These are phyloP conservation scores for Catagonus wagneri DNA, from an alignment of 2,113 vertebrate species.

Conservation along the genomic window DNA sequence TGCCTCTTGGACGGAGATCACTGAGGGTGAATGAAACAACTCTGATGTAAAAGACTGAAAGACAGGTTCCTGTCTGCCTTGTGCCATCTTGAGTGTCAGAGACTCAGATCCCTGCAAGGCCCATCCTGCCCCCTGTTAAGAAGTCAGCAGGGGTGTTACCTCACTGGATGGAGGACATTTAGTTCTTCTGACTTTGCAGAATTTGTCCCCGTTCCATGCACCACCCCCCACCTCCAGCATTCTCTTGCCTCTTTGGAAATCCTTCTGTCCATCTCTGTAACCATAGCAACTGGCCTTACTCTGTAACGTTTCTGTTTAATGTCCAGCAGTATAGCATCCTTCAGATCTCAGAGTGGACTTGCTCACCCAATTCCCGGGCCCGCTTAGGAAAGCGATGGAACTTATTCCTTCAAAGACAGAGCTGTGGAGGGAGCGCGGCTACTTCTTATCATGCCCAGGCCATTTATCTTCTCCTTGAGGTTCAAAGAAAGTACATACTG, in stretches of 20 bases:
- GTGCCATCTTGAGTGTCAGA: constrained; percentile 43
- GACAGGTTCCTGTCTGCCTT: constrained; percentile 20
- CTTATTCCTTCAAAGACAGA: not conserved
- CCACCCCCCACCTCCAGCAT: not conserved
- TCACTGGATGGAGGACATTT: constrained; percentile 47
- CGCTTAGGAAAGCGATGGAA: not conserved
- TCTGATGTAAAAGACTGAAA: constrained; percentile 66
- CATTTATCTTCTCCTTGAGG: not conserved
- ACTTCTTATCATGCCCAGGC: not conserved
- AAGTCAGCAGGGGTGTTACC: constrained; percentile 55
- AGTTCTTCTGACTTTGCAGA: constrained; percentile 39
- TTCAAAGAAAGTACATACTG: not conserved
- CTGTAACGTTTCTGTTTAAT: not conserved
- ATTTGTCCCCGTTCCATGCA: not conserved
- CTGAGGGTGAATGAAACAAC: constrained; percentile 74
- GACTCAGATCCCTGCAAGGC: constrained; percentile 42
- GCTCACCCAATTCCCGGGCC: not conserved
- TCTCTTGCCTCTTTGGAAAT: not conserved
- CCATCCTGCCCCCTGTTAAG: constrained; percentile 34
- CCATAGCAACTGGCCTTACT: not conserved
- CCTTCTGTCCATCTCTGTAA: not conserved
- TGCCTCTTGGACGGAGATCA: constrained; percentile 73
- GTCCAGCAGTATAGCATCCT: not conserved
- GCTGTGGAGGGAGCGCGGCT: not conserved
- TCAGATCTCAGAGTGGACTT: not conserved